phyloP scores from a whole-genome alignment of 2,797 vertebrate genomes.

The Emydoidea blandingii region DNA sequence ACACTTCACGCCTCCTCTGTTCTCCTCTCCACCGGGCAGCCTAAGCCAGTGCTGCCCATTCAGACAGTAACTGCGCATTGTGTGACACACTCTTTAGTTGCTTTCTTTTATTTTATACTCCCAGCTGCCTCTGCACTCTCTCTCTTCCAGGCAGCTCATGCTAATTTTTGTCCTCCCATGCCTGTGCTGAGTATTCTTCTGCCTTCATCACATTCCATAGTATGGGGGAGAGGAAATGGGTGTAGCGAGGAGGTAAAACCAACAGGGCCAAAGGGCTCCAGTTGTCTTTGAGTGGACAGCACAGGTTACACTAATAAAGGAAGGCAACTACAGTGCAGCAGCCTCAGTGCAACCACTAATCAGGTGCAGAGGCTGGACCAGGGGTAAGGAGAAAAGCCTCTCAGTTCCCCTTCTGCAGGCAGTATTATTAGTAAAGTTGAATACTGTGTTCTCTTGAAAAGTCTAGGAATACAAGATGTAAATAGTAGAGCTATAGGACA shows the following conservation, averaged over 20 bases:
- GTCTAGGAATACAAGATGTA: constrained; percentile 36
- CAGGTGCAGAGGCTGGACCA: not conserved
- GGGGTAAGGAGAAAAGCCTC: constrained; percentile 13
- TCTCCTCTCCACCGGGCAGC: not conserved
- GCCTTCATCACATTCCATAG: constrained; percentile 8
- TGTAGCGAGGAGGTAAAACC: not conserved
- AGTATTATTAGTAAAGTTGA: constrained; percentile 39
- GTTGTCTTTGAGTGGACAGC: not conserved
- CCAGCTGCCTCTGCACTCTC: not conserved
- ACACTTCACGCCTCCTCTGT: not conserved
- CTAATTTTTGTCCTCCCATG: not conserved
- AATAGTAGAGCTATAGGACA: constrained; percentile 38
- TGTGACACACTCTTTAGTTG: not conserved
- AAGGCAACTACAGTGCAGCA: not conserved
- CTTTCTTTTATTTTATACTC: constrained; percentile 35
- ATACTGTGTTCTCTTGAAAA: constrained; percentile 9
- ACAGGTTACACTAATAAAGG: not conserved
- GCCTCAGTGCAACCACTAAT: not conserved
- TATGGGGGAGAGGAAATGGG: not conserved
- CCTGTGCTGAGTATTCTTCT: constrained; percentile 16
- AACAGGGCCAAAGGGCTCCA: not conserved
- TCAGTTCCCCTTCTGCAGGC: not conserved
- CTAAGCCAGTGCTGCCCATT: not conserved
- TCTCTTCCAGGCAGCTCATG: not conserved
- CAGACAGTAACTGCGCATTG: not conserved